These are phyloP conservation scores for Malurus cyaneus DNA, from an alignment of 2,113 vertebrate genomes.

Conservation along the genomic window DNA sequence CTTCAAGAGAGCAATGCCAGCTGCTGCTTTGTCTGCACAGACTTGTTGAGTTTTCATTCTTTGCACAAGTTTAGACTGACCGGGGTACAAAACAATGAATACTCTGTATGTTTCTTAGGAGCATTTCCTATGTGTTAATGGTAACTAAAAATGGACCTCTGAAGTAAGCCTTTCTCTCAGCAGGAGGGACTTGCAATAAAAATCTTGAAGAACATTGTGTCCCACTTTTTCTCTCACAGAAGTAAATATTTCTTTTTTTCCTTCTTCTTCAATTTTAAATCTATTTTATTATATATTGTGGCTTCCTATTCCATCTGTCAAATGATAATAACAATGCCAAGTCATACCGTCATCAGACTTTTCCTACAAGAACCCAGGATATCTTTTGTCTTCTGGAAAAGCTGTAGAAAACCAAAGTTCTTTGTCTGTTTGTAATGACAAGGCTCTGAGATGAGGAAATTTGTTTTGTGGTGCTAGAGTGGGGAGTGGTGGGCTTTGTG, in stretches of 20 bases:
- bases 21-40: constrained; percentile 42
- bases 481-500: neutral
- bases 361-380: neutral
- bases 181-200: neutral
- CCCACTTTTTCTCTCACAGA: constrained; percentile 8
- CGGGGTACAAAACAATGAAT: constrained; percentile 32
- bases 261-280: neutral
- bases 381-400: neutral
- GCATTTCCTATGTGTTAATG: constrained; percentile 27
- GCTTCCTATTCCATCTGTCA: neutral
- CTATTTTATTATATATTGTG: neutral
- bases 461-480: neutral
- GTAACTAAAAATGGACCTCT: constrained; percentile 39
- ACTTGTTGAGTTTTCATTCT: constrained; percentile 58
- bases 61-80: constrained; percentile 35
- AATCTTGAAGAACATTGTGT: constrained; percentile 32
- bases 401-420: neutral
- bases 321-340: neutral
- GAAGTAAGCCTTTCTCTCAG: constrained; percentile 14
- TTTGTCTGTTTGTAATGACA: neutral
- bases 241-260: neutral
- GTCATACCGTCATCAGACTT: neutral
- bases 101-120: constrained; percentile 28
- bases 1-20: constrained; percentile 32
- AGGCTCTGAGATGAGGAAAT: neutral